phyloP scores from a whole-genome alignment of 2,797 vertebrate species.

The Rhynchonycteris naso region DNA sequence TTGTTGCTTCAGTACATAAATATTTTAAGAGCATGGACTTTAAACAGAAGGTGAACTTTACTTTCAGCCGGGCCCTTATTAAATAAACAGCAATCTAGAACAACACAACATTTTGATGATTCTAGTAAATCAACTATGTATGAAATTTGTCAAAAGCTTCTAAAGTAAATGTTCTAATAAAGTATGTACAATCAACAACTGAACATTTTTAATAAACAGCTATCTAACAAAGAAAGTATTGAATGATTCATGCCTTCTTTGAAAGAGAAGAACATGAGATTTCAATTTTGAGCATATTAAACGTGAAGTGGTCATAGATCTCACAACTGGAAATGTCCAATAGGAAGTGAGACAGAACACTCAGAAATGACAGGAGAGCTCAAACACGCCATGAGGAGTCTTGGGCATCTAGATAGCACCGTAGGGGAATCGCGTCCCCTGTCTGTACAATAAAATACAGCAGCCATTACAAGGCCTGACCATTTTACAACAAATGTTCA shows the following conservation, averaged over 20 bases:
- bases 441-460: not conserved
- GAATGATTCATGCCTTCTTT: not conserved
- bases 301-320: not conserved
- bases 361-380: not conserved
- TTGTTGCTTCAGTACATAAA: constrained; percentile 41
- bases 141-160: constrained; percentile 26
- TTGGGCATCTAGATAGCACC: not conserved
- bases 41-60: constrained; percentile 57
- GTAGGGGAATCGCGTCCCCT: not conserved
- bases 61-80: constrained; percentile 15
- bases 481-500: not conserved
- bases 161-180: constrained; percentile 38
- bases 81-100: constrained; percentile 34
- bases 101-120: constrained; percentile 21
- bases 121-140: not conserved
- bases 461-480: not conserved
- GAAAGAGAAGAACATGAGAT: not conserved
- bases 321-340: not conserved
- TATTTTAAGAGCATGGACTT: constrained; percentile 53
- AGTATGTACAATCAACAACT: not conserved
- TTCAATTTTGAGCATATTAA: not conserved
- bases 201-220: not conserved
- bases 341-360: not conserved
- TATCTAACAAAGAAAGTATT: not conserved
- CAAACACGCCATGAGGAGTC: not conserved